Evolutionary conservation across 2,113 vertebrate species (phyloP).

Genomic region (Nyctibius bracteatus): DNA sequence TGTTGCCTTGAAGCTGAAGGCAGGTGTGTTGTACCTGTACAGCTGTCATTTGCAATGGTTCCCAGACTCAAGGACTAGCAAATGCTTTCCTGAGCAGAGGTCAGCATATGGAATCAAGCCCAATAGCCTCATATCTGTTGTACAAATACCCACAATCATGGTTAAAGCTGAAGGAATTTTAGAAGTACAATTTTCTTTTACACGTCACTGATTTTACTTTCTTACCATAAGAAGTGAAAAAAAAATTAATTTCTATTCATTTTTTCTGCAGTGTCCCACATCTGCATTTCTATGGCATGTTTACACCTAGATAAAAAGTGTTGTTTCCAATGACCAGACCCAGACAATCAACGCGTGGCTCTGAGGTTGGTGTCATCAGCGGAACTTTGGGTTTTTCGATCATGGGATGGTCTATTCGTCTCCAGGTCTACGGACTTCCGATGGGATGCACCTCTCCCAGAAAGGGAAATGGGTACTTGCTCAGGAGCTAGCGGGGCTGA

Average conservation of each 20-base stretch:
- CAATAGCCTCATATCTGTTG: rapidly evolving
- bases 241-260: not conserved
- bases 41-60: not conserved
- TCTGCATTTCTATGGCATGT: not conserved
- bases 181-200: not conserved
- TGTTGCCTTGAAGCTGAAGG: not conserved
- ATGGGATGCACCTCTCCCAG: too few relatives aligned
- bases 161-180: not conserved
- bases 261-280: not conserved
- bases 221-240: not conserved
- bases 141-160: not conserved
- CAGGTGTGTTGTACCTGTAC: not conserved
- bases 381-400: too few relatives aligned
- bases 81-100: not conserved
- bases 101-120: not conserved
- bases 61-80: not conserved
- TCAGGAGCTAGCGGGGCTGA: too few relatives aligned
- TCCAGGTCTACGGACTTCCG: too few relatives aligned
- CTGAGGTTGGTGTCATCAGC: too few relatives aligned
- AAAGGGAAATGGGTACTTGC: too few relatives aligned
- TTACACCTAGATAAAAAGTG: not conserved
- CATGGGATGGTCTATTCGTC: too few relatives aligned
- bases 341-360: too few relatives aligned
- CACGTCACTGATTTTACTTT: not conserved
- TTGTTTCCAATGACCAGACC: not conserved